Base-by-base conservation (phyloP, 2,888 invertebrate species). In the Lasioglossum malachurum region DNA sequence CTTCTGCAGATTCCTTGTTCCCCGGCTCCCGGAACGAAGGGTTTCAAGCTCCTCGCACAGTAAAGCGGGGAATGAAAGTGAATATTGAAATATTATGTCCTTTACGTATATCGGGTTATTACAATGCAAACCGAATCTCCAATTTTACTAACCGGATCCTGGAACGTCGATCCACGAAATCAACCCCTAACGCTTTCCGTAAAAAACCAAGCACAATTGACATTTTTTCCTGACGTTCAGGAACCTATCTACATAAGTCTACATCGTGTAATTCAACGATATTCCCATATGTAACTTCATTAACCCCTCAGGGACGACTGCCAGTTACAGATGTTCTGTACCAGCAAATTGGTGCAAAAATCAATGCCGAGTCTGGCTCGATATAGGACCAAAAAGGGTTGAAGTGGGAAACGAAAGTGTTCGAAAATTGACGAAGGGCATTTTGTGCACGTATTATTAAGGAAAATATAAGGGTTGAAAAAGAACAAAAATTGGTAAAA, bases 61-160 rank as follows among this genome's bases (percentile, higher is more conserved):
- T 76, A 78, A 76, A 81, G 75, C 74, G 79, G 87, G 86, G 84
- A 91, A 88, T 85, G 89, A 91, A 91, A 91, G 89, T 87, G 90
- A 91, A 91, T 89, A 86, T 92, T 92, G 91, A 93, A 92, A 92
- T 90, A 92, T 91, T 92, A 91, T 92, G 41, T 31, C 27, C 83
- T 53, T 76, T 46, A 64, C 76, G 44, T 23, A 16, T 19, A 31
- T 46, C n/a, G 57, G 23, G 46, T 35, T 64, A n/a, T 35, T 53
- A n/a, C 71, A n/a, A 16, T n/a, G 44, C 8, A 49, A 14, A 10
- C 31, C 53, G 23, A 72, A 53, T 35, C 60, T 60, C 27, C 67
- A 27, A 57, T 75, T 57, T 44, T 12, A 8, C 35, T 35, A 67
- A 67, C 67, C 19, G 44, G 60, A 38, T 27, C 31, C n/a, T 5